Evolutionary conservation across 2,797 vertebrate genomes (phyloP).

Genomic region (Bufotes viridis): DNA sequence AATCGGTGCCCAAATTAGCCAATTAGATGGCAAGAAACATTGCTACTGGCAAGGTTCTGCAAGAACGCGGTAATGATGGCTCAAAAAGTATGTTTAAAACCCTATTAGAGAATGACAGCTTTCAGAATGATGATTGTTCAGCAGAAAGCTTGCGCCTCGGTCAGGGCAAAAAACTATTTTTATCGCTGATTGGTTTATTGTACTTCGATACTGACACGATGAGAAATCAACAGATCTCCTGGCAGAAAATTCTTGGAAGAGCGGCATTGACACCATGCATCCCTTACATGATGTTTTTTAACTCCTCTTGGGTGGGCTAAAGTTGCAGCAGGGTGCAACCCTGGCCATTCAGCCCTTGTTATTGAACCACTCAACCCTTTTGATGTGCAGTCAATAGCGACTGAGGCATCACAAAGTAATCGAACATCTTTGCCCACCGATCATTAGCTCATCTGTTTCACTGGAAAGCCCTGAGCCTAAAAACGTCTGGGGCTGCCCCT

Average conservation of each 20-base stretch:
- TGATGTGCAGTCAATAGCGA: no score
- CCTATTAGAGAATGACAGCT: constrained; percentile 62
- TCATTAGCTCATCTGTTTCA: no score
- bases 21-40: constrained; percentile 64
- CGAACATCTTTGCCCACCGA: no score
- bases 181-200: constrained; percentile 28
- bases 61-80: constrained; percentile 49
- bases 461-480: no score
- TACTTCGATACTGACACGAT: neutral
- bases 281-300: neutral
- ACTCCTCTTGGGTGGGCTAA: no score
- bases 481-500: no score
- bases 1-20: constrained; percentile 62
- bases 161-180: constrained; percentile 6
- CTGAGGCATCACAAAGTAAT: no score
- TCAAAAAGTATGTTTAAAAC: constrained; percentile 13
- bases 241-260: neutral
- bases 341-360: no score
- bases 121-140: constrained; percentile 55
- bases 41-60: constrained; percentile 60
- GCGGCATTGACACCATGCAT: neutral
- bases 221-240: constrained; percentile 8
- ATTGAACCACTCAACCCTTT: no score
- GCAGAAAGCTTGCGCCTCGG: neutral
- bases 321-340: no score